phyloP scores from a whole-genome alignment of 2,888 invertebrate genomes.

The Andrena hattorfiana region DNA sequence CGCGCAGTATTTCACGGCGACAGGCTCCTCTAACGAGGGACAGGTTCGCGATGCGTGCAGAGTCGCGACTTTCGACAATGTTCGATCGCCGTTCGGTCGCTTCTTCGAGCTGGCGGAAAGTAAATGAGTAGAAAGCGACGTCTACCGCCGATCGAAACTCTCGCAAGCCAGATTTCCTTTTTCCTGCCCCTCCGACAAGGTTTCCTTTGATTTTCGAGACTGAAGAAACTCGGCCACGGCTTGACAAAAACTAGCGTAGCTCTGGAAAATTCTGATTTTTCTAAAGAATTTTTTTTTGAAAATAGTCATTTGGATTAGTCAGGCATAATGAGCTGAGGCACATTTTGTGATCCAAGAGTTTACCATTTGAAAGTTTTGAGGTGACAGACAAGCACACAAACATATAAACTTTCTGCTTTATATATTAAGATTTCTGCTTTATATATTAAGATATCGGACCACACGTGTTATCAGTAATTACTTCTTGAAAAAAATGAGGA shows the following conservation, averaged over 20 bases:
- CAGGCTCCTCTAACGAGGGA: background rate
- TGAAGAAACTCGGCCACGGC: background rate
- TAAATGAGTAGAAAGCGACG: slow-evolving; percentile 61
- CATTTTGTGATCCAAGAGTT: too few species aligned
- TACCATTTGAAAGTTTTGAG: too few species aligned
- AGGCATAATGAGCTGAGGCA: too few species aligned
- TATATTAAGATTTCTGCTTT: too few species aligned
- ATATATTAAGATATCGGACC: too few species aligned
- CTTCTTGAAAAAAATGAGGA: too few species aligned
- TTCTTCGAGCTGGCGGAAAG: slow-evolving; percentile 51
- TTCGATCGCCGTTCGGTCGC: slow-evolving; percentile 9
- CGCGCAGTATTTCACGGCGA: slow-evolving; percentile 9
- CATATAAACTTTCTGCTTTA: too few species aligned
- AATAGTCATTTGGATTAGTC: too few species aligned
- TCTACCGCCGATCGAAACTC: background rate
- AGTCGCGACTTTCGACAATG: slow-evolving; percentile 7
- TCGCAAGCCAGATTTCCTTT: background rate
- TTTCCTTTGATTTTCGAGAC: background rate
- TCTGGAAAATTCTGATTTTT: too few species aligned
- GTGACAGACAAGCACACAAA: too few species aligned
- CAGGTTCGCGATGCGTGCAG: slow-evolving; percentile 8
- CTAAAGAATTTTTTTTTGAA: too few species aligned
- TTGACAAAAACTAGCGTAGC: background rate
- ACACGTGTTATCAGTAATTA: too few species aligned
- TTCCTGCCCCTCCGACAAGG: background rate